Conservation (phyloP, 2,113 vertebrate genomes). For the Pelusios castaneus region DNA sequence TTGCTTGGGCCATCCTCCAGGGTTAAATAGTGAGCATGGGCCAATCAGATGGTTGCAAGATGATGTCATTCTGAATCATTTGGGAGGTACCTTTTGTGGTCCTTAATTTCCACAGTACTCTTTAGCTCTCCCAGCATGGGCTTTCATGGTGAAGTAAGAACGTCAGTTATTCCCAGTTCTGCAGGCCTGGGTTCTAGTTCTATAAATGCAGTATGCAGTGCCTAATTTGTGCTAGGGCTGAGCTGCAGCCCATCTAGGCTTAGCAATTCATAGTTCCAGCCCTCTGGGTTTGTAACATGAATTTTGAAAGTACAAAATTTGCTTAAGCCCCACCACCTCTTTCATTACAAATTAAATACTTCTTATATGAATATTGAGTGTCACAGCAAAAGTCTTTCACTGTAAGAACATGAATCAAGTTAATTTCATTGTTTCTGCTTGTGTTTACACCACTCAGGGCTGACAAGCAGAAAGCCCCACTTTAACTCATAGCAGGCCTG, state of each 20-base stretch:
- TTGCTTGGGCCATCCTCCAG: too few species aligned
- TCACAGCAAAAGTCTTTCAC: not conserved
- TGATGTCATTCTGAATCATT: not conserved
- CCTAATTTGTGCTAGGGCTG: too few species aligned
- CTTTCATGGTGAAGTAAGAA: not conserved
- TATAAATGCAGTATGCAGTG: not conserved
- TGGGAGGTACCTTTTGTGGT: not conserved
- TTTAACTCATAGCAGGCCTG: too few species aligned
- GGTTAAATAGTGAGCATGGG: too few species aligned
- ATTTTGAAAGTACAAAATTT: too few species aligned
- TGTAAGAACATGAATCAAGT: not conserved
- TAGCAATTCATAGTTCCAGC: too few species aligned
- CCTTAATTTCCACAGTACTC: not conserved
- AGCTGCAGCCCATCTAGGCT: too few species aligned
- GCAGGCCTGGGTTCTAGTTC: not conserved
- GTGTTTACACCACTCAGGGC: not conserved
- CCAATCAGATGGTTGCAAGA: not conserved
- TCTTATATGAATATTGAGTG: not conserved
- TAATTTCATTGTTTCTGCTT: not conserved
- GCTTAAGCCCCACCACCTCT: too few species aligned
- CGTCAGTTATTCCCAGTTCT: not conserved
- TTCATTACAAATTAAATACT: too few species aligned
- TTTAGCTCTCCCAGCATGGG: not conserved
- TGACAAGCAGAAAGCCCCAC: not conserved
- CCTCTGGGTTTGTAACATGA: too few species aligned